Evolutionary conservation across 2,888 invertebrate genomes (phyloP), one percentile per base, ranked within the genome.

Genomic region (Antheraea assamensis): DNA sequence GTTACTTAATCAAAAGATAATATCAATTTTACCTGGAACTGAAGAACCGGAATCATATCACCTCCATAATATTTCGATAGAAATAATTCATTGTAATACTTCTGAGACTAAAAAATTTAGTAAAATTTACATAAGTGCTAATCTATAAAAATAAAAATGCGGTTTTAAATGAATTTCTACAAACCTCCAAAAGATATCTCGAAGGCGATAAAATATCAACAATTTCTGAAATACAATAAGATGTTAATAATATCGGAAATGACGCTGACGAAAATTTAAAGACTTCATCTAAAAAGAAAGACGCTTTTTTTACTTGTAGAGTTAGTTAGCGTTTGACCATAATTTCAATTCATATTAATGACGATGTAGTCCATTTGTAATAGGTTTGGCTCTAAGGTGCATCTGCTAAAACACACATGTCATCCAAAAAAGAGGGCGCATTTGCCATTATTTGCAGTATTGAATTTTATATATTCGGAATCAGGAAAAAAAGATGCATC

Each of bases 111-210:
- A 71, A 88, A 88, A 64, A 66, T 13, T 42, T 42, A 15, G 74
- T 71, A 68, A 74, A 72, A 2, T 31, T 52, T 15, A 70, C 35
- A 70, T 70, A n/a, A n/a, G n/a, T n/a, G n/a, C 3, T 70, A 72
- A 17, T 49, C 73, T 70, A 66, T 1, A 66, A 71, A 47, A 52
- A 52, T 31, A 71, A 66, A 30, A 52, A 31, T 0, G 2, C n/a
- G n/a, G n/a, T n/a, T 30, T 13, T 2, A 0, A 21, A 24, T 64
- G 10, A 72, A 72, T 19, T 31, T 73, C 7, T 10, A 73, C 83
- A 83, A 76, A 91, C 91, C 85, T 92, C 90, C 31, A 91, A 74
- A 55, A 92, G 85, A 82, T 91, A 92, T 21, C 89, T 82, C 0
- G 87, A 86, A 1, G 91, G 90, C 8, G 91, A 87, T 76, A 91